Percentiles rank a stretch among this genome's conserved stretches.
These are phyloP conservation scores for Camponotus pennsylvanicus DNA, from an alignment of 1,140 invertebrate species.

Conservation along the genomic window DNA sequence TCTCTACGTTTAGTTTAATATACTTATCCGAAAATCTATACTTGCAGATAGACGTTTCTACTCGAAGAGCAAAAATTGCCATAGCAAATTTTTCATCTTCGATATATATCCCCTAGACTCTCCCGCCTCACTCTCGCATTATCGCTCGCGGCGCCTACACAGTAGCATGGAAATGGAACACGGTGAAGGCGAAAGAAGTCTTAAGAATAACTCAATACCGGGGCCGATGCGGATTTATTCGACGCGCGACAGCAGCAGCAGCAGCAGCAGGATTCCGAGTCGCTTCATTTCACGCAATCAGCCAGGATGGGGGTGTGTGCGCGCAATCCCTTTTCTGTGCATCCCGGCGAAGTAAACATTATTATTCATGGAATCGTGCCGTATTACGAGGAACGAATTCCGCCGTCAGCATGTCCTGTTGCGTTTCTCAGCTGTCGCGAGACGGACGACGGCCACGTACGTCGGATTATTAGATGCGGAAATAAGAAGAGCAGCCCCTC, in stretches of 20 bases:
- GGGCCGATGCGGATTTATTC: conserved; percentile 58
- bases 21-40: neutral
- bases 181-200: conserved; percentile 46
- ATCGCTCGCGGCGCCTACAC: conserved; percentile 1
- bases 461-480: conserved; percentile 64
- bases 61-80: conserved; percentile 9
- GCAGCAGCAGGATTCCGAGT: conserved; percentile 27
- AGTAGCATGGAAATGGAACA: conserved; percentile 24
- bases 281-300: conserved; percentile 73
- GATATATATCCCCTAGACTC: conserved; percentile 21
- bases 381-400: conserved; percentile 67
- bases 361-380: conserved; percentile 74
- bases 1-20: neutral
- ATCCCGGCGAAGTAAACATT: conserved; percentile 63
- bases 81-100: conserved; percentile 23
- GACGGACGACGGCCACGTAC: conserved; percentile 54
- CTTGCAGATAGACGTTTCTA: neutral
- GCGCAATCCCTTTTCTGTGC: conserved; percentile 11
- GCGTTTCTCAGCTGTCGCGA: conserved; percentile 31
- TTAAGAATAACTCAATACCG: conserved; percentile 51
- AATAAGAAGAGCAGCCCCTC: conserved; percentile 17
- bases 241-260: neutral
- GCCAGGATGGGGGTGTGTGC: conserved; percentile 37
- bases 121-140: neutral
- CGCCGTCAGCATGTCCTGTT: conserved; percentile 39